Evolutionary conservation across 2,113 vertebrate genomes (phyloP), one percentile per base, ranked within the genome.

Genomic region (Actenoides lindsayi): DNA sequence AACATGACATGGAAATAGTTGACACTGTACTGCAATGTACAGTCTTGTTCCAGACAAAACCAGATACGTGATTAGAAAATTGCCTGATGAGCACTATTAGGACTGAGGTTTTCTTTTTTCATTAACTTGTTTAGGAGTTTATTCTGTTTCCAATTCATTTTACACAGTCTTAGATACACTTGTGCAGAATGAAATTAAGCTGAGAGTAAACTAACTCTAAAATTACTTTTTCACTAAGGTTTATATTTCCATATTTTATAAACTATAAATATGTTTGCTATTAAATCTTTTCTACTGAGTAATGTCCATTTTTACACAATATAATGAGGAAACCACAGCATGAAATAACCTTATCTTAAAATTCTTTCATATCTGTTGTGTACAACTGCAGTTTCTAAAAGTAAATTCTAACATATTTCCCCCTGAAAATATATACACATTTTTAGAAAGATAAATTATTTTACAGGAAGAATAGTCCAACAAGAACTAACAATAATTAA

Each of bases 21-120:
- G 81, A 68, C 50, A 44, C 41, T 89, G 75, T 90, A 62, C 35
- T 95, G 46, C 33, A 81, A 62, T 57, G 44, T 89, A 93, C 62
- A 83, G 42, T 81, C 74, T n/a, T 90, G 33, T 68, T 94, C 89
- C 84, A 94, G 87, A 84, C 33, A 77, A 87, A 97, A 93, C 63
- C 68, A 91, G 87, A 90, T 73, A 51, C 57, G 48, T 11, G 20
- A 89, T 93, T 96, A 94, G 57, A 93, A 95, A 96, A 83, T 71
- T 88, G 63, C 68, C 39, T 87, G 73, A 71, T 79, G 76, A 94
- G 11, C 28, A 48, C 50, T 86, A 18, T 39, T 94, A 64, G 18
- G 51, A 81, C 60, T 80, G 62, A 87, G n/a, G 23, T 35, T 73
- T 9, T 79, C 30, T 65, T 56, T 33, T 46, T 46, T 46, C 19